Percentiles rank a stretch among this genome's conserved stretches.
These are phyloP conservation scores for Zoanthus sansibaricus DNA, from an alignment of 92 coral and sea anemone species.

Conservation along the genomic window DNA sequence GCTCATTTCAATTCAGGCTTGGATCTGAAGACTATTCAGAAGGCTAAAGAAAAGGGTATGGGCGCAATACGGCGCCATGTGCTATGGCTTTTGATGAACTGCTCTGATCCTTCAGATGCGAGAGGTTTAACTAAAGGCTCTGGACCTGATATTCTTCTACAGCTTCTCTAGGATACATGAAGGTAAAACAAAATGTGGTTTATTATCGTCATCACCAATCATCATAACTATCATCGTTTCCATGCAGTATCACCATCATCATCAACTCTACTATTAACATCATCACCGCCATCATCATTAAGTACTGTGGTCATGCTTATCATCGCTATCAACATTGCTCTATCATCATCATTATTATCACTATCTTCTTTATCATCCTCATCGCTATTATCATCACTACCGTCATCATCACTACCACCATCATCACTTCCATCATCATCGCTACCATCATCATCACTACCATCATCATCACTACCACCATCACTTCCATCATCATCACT, in stretches of 20 bases:
- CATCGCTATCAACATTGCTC: neutral
- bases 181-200: conserved; percentile 52
- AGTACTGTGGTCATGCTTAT: neutral
- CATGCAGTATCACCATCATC: neutral
- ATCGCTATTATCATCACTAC: neutral
- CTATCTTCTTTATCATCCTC: neutral
- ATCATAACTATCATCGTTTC: neutral
- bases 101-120: no score
- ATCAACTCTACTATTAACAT: neutral
- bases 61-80: no score
- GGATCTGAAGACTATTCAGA: no score
- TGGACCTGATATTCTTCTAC: no score
- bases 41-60: no score
- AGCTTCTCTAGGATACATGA: no score
- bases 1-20: no score
- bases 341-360: neutral
- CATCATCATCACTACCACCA: neutral
- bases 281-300: neutral
- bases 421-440: neutral
- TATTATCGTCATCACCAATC: neutral
- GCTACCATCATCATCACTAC: neutral
- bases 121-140: no score
- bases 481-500: no score
- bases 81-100: no score
- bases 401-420: neutral